Conservation (phyloP, 2,113 vertebrate genomes). For the Datnioides undecimradiatus region DNA sequence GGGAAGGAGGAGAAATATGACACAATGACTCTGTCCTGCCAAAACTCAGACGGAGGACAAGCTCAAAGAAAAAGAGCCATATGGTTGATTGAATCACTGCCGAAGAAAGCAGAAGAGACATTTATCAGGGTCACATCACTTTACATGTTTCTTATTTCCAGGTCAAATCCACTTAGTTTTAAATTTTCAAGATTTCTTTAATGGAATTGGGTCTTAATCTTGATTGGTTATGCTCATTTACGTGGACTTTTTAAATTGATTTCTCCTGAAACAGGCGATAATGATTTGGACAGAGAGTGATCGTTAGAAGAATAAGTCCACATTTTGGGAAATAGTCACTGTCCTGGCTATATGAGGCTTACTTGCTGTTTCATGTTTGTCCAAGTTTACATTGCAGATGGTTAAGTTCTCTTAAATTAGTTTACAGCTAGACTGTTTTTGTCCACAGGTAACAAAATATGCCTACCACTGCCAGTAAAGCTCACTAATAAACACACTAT, state of each 20-base stretch:
- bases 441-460: not conserved
- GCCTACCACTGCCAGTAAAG: not conserved
- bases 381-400: no score
- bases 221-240: not conserved
- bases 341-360: no score
- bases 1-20: constrained; percentile 55
- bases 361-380: no score
- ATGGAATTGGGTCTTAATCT: not conserved
- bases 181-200: not conserved
- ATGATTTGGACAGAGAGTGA: not conserved
- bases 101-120: not conserved
- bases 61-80: constrained; percentile 11
- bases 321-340: not conserved
- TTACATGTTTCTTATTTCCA: not conserved
- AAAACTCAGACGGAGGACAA: constrained; percentile 23
- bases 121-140: not conserved
- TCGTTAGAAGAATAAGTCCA: not conserved
- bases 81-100: constrained; percentile 5
- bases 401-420: no score
- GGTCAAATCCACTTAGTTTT: not conserved
- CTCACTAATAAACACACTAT: no score
- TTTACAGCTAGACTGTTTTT: not conserved
- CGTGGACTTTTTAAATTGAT: no score
- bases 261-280: not conserved
- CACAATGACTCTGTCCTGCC: constrained; percentile 37